Evolutionary conservation across 64 coral and sea anemone species (phyloP), one percentile per base, ranked within the genome.

Genomic region (Porites lutea): DNA sequence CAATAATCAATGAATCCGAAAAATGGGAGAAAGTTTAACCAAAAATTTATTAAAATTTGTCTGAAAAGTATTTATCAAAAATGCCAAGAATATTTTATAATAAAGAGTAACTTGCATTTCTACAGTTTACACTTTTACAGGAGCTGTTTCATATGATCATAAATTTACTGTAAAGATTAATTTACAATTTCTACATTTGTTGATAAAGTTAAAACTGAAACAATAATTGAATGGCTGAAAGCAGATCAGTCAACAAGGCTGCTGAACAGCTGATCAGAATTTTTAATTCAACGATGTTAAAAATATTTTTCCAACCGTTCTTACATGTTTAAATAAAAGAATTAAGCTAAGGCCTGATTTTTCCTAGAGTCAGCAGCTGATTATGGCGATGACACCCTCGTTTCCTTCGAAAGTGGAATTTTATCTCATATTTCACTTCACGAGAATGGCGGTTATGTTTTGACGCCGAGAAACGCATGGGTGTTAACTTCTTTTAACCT

Each of bases 51-150:
- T 44, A 57, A 81, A 22, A 68, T 51, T 51, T 68, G 4, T 13
- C 8, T 52, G 15, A 23, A 11, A 51, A 68, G 50, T 84, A 82
- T 84, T 84, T 84, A 57, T 52, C 22, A 44, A 47, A 83, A 83
- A 84, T 68, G 46, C 22, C 16, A 57, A 57, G 63, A 52, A 20
- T 65, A 22, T 48, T 51, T 6, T 65, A 55, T 54, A 3, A 54
- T 19, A 78, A 19, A 18, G 20, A 52, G 47, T 23, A 48, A 82
- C 27, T 48, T 19, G 14, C 65, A 15, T 43, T 65, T 21, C 19
- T 45, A 2, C 43, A 44, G 4, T 46, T 49, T 51, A 76, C 49
- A 1, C 16, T 76, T 2, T 1, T 15, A 16, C 27, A 37, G 27
- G 0, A 37, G 27, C 27, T 37, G 27, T 37, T 37, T 37, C 27